Conservation (phyloP, 2,113 vertebrate genomes). For the Elephas maximus region DNA sequence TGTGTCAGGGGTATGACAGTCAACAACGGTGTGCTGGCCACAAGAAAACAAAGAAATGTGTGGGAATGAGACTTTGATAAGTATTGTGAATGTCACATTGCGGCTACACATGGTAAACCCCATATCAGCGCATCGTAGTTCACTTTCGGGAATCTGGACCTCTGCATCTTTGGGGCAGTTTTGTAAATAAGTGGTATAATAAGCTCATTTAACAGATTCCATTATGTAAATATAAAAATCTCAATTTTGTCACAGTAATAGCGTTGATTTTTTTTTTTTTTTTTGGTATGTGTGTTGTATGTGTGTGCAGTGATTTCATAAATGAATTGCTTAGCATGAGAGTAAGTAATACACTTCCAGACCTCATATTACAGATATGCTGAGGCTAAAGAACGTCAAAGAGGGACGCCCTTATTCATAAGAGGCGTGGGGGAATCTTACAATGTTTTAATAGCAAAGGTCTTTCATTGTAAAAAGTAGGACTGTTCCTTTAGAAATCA, state of each 20-base stretch:
- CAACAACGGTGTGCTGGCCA: background rate
- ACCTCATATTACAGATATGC: background rate
- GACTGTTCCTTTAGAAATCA: slow-evolving; percentile 7
- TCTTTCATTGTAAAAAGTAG: background rate
- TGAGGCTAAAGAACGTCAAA: background rate
- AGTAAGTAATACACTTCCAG: background rate
- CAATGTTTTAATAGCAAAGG: slow-evolving; percentile 49
- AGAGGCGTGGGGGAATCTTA: background rate
- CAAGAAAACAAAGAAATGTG: background rate
- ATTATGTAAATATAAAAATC: background rate
- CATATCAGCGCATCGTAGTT: background rate
- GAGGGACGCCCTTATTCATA: background rate
- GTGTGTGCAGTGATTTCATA: background rate
- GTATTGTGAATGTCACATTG: background rate
- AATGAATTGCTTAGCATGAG: slow-evolving; percentile 20
- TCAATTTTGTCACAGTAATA: background rate
- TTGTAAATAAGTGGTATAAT: background rate
- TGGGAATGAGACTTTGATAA: background rate
- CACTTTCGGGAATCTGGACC: background rate
- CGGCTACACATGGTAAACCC: background rate
- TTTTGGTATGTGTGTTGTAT: background rate
- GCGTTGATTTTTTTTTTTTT: background rate
- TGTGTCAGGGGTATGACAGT: background rate
- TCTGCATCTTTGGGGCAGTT: background rate
- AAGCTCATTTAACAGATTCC: background rate